Percentiles rank a stretch among this genome's conserved stretches.
Evolutionary conservation across 2,888 invertebrate species (phyloP).

Genomic region (Holacanthella duospinosa): DNA sequence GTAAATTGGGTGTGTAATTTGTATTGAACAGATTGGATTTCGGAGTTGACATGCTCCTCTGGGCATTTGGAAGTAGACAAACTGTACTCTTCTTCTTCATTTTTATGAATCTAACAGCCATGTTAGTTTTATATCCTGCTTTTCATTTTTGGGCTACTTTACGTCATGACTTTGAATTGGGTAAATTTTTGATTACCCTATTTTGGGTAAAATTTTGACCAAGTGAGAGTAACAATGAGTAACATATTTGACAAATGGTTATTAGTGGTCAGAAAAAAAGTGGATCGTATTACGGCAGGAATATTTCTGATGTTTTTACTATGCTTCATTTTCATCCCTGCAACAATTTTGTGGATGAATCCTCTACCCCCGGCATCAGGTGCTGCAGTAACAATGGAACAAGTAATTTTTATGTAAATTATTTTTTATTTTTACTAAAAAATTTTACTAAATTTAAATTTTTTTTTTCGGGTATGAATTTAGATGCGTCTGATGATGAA

Average conservation of each 20-base stretch:
- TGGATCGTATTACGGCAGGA: constrained; percentile 42
- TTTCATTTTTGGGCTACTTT: constrained; percentile 43
- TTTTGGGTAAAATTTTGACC: neutral
- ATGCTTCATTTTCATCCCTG: constrained; percentile 43
- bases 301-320: constrained; percentile 42
- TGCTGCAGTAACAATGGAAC: constrained; percentile 50
- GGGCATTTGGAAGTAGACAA: constrained; percentile 53
- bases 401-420: neutral
- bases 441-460: constrained; percentile 1
- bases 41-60: constrained; percentile 51
- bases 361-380: constrained; percentile 50
- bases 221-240: too few species aligned
- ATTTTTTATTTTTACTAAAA: neutral
- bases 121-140: constrained; percentile 43
- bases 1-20: constrained; percentile 25
- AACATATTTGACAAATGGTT: too few species aligned
- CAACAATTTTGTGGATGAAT: constrained; percentile 42
- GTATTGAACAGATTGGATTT: constrained; percentile 44
- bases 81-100: constrained; percentile 50
- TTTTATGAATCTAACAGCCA: constrained; percentile 42
- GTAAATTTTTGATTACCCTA: constrained; percentile 21
- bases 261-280: constrained; percentile 40
- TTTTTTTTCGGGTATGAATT: neutral
- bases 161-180: constrained; percentile 36
- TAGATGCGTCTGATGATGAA: constrained; percentile 77